A percentile compares a stretch with the other conserved stretches of the same genome.
Evolutionary conservation across 2,888 invertebrate genomes (phyloP).

Genomic region (Iphiclides podalirius): DNA sequence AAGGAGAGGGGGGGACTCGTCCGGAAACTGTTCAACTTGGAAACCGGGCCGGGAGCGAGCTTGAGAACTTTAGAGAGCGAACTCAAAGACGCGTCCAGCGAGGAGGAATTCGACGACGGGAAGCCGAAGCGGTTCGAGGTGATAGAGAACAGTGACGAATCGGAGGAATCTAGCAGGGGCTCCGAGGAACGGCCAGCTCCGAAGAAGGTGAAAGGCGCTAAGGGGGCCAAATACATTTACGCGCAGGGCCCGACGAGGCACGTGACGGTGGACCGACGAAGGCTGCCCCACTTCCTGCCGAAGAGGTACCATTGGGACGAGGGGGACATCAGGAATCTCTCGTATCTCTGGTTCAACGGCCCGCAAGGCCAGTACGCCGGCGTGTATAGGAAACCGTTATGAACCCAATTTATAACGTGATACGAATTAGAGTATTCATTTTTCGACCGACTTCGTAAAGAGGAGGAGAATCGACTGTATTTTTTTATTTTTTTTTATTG

Average conservation of each 20-base stretch:
- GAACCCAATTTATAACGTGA: neutral
- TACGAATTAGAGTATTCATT: too few species aligned
- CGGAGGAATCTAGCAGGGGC: neutral
- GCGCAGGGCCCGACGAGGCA: conserved; percentile 32
- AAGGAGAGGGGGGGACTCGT: too few species aligned
- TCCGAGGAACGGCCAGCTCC: too few species aligned
- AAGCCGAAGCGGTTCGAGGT: conserved; percentile 25
- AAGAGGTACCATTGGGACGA: conserved; percentile 51
- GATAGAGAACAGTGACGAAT: conserved; percentile 18
- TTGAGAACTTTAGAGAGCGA: too few species aligned
- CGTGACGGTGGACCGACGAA: conserved; percentile 27
- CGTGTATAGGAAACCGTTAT: conserved; percentile 30
- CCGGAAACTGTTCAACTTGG: too few species aligned
- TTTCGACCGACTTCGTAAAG: too few species aligned
- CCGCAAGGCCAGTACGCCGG: conserved; percentile 41
- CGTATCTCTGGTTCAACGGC: conserved; percentile 54
- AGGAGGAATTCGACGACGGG: too few species aligned
- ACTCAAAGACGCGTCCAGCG: too few species aligned
- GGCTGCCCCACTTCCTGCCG: conserved; percentile 48
- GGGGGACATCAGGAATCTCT: conserved; percentile 42
- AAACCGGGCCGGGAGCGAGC: too few species aligned
- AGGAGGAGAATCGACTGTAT: too few species aligned
- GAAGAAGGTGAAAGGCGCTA: too few species aligned
- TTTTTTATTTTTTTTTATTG: too few species aligned
- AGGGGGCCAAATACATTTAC: conserved; percentile 21